Base-by-base conservation (phyloP, 2,888 invertebrate species). In the Junonia oenone region DNA sequence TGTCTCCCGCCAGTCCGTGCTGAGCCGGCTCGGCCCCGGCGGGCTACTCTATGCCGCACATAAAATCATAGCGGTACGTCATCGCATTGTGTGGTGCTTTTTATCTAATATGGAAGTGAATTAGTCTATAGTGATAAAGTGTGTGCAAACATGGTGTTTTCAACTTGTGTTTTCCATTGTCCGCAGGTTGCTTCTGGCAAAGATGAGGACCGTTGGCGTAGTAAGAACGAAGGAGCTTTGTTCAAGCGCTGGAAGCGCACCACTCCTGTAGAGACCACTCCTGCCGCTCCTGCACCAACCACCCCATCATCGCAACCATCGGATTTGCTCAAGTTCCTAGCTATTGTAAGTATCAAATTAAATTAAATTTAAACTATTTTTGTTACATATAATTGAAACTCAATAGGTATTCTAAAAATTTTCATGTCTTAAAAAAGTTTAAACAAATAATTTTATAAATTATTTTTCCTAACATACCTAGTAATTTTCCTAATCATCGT, bases 251-350 rank as follows among this genome's bases (percentile, higher is more conserved):
- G 90, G 90, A 74, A 86, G 51, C 85, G 86, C 65, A 73, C 71
- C 54, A 66, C 82, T 40, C 67, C 83, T 47, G 78, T 68, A 48
- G 81, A 81, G 56, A 56, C 81, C 40, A 65, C 77, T 2, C 64
- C 73, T 35, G 64, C 75, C 31, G 68, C 75, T 35, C 69, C 80
- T 31, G 64, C 75, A 43, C 68, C 83, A 6, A 53, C 63, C 11
- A 56, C 66, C 17, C 68, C 78, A 15, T 68, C 75, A 1, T 70
- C 82, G 55, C 88, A 86, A 69, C 81, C 90, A 54, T 90, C 90
- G 47, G 90, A 91, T 40, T 72, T 90, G 66, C 91, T 95, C 66
- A 95, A 95, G 85, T 94, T 95, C 79, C 86, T 96, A 80, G 95
- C 95, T 72, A 93, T 95, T 91, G 95, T 95, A 92, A 95, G 95